These are phyloP conservation scores for Scortum barcoo DNA, from an alignment of 2,113 vertebrate species.

Conservation along the genomic window DNA sequence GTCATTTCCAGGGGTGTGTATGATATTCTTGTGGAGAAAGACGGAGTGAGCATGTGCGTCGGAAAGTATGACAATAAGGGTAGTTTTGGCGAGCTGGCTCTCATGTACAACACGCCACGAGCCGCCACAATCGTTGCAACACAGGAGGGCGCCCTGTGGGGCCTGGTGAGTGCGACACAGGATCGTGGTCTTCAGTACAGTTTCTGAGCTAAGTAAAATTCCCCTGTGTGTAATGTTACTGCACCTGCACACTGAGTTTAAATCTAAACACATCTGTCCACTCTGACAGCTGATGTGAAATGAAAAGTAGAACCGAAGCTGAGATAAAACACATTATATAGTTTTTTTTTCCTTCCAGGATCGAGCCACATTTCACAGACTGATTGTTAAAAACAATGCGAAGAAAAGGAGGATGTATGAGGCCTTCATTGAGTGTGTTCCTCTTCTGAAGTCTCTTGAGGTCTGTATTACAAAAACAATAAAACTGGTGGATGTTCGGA, in stretches of 20 bases:
- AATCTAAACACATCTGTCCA: too few species aligned
- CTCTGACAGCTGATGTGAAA: background rate
- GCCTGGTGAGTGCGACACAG: slow-evolving; percentile 87
- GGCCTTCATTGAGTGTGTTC: slow-evolving; percentile 94
- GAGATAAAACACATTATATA: background rate
- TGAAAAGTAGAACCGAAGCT: background rate
- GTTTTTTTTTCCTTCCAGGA: slow-evolving; percentile 82
- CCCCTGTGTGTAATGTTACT: too few species aligned
- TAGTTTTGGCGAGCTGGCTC: slow-evolving; percentile 95
- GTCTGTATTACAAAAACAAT: slow-evolving; percentile 76
- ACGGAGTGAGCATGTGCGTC: slow-evolving; percentile 86
- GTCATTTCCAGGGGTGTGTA: slow-evolving; percentile 89
- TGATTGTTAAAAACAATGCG: slow-evolving; percentile 96
- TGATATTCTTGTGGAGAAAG: slow-evolving; percentile 92
- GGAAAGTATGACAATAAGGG: slow-evolving; percentile 94
- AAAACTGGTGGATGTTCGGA: background rate
- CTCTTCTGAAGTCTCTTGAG: slow-evolving; percentile 94
- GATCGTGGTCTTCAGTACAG: background rate
- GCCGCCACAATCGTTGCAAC: slow-evolving; percentile 94
- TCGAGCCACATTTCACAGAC: slow-evolving; percentile 94
- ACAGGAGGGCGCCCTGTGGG: slow-evolving; percentile 94
- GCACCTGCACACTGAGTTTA: too few species aligned
- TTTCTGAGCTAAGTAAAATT: background rate
- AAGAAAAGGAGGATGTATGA: slow-evolving; percentile 94
- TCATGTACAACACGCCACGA: slow-evolving; percentile 98